phyloP scores from a whole-genome alignment of 2,888 invertebrate genomes.

The Idaea biselata region DNA sequence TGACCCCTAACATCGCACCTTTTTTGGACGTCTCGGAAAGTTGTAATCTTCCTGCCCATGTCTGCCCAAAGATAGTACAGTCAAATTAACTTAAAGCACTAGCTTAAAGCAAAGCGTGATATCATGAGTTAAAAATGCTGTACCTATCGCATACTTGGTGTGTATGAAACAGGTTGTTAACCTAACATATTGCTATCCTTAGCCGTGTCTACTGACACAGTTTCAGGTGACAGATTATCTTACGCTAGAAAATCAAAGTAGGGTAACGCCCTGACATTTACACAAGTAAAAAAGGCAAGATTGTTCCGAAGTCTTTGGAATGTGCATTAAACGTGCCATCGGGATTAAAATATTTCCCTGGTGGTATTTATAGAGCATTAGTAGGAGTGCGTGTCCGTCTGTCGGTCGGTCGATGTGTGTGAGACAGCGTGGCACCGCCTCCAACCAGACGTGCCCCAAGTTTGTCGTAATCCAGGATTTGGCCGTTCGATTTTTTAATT shows the following conservation, averaged over 20 bases:
- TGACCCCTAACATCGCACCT: constrained; percentile 70
- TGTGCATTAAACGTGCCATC: constrained; percentile 75
- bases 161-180: constrained; percentile 48
- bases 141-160: constrained; percentile 28
- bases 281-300: constrained; percentile 54
- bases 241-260: constrained; percentile 48
- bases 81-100: constrained; percentile 35
- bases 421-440: constrained; percentile 79
- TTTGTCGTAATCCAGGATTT: constrained; percentile 69
- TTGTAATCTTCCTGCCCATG: constrained; percentile 55
- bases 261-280: constrained; percentile 53
- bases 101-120: constrained; percentile 21
- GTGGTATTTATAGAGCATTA: constrained; percentile 74
- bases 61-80: constrained; percentile 25
- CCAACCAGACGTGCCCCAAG: constrained; percentile 63
- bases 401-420: constrained; percentile 67
- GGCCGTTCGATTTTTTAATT: constrained; percentile 53
- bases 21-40: constrained; percentile 61
- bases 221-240: constrained; percentile 53
- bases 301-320: constrained; percentile 65
- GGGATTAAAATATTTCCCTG: constrained; percentile 78
- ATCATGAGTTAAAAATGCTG: constrained; percentile 40
- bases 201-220: constrained; percentile 58
- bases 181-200: constrained; percentile 49
- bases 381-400: constrained; percentile 72